A percentile compares a stretch with the other conserved stretches of the same genome.
Conservation (phyloP, 2,888 invertebrate species). For the Rhabditoides inermis region DNA sequence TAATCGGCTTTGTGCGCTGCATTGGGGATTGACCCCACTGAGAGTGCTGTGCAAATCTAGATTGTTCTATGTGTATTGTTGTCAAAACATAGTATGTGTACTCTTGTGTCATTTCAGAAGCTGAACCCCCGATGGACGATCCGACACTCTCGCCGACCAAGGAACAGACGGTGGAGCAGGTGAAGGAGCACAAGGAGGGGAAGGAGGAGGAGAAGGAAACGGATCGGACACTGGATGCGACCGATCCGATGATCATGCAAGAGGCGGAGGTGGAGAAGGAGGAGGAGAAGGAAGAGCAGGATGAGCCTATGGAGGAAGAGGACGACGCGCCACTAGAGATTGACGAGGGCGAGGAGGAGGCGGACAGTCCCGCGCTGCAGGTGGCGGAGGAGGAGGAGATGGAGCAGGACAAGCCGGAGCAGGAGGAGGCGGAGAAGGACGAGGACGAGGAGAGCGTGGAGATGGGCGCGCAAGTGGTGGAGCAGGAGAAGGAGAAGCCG, state of each 20-base stretch:
- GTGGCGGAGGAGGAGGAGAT: background rate
- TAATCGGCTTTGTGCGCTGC: no score
- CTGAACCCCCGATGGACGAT: no score
- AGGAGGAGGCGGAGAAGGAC: background rate
- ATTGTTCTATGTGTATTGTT: no score
- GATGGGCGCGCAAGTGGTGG: background rate
- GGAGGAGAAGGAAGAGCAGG: conserved; percentile 1
- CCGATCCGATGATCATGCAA: conserved; percentile 4
- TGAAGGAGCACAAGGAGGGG: no score
- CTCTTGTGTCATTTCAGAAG: no score
- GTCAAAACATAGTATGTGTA: no score
- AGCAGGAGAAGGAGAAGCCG: background rate
- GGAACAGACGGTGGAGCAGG: no score
- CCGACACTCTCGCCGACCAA: no score
- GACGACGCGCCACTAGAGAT: background rate
- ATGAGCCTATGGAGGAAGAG: background rate
- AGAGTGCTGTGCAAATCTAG: no score
- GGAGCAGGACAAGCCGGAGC: background rate
- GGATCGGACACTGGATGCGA: background rate
- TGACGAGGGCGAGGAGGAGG: background rate
- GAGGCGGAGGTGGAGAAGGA: conserved; percentile 4
- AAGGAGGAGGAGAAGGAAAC: conserved; percentile 2
- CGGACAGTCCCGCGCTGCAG: background rate
- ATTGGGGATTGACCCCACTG: no score
- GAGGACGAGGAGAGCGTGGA: background rate